A percentile compares a stretch with the other conserved stretches of the same genome.
These are phyloP conservation scores for Apus apus DNA, from an alignment of 2,113 vertebrate species.

Conservation along the genomic window DNA sequence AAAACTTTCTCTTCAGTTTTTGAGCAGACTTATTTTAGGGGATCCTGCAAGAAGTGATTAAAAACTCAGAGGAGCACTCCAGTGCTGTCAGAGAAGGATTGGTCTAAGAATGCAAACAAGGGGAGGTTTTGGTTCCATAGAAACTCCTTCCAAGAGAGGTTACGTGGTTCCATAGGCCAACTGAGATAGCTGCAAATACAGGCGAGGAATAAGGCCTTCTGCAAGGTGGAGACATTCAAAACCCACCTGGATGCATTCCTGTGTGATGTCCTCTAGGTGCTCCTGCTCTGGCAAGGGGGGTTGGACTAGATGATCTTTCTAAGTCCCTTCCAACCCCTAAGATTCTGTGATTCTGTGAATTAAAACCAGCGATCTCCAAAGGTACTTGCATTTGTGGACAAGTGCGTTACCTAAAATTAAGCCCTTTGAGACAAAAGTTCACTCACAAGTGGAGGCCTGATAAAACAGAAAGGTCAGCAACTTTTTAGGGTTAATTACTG, in stretches of 20 bases:
- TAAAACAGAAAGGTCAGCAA: neutral
- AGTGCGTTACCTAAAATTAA: neutral
- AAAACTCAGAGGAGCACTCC: neutral
- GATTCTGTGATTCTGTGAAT: neutral
- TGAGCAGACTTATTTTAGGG: neutral
- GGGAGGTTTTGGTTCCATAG: neutral
- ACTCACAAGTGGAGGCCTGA: neutral
- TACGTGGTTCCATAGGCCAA: neutral
- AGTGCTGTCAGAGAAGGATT: rapidly evolving
- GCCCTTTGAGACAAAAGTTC: neutral
- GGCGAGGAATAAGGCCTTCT: neutral
- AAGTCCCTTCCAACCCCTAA: too few species aligned
- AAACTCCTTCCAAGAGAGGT: neutral
- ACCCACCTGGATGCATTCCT: too few species aligned
- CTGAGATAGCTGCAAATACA: neutral
- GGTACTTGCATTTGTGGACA: neutral
- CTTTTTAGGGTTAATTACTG: neutral
- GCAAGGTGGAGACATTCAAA: neutral
- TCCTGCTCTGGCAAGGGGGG: too few species aligned
- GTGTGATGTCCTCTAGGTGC: too few species aligned
- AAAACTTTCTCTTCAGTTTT: neutral
- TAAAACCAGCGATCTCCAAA: neutral
- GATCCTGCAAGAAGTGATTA: neutral
- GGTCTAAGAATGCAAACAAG: neutral
- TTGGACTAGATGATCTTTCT: too few species aligned